phyloP scores from a whole-genome alignment of 2,888 invertebrate genomes.

The Pristionchus japonicus region DNA sequence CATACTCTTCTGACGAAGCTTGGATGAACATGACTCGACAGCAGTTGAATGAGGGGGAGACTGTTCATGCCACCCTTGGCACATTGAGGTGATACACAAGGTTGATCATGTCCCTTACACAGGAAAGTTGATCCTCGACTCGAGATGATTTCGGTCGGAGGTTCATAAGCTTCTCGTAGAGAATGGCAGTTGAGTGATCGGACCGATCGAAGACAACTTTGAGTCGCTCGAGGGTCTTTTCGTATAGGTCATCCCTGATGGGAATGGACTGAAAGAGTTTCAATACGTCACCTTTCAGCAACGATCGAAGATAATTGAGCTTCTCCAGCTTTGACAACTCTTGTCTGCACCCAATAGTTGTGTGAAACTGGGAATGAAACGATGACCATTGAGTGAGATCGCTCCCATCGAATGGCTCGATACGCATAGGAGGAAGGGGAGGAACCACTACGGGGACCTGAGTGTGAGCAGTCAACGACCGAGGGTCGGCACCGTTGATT shows the following conservation, averaged over 20 bases:
- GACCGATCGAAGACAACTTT: background rate
- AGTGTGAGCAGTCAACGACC: too few relatives aligned
- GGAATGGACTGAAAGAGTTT: background rate
- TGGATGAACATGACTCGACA: background rate
- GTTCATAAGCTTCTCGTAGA: background rate
- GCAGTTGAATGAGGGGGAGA: background rate
- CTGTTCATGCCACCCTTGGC: background rate
- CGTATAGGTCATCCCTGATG: background rate
- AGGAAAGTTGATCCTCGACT: background rate
- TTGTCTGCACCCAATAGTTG: background rate
- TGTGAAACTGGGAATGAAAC: too few relatives aligned
- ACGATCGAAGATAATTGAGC: background rate
- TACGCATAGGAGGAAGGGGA: background rate
- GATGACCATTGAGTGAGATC: background rate
- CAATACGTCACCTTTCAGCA: background rate
- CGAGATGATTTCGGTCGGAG: background rate
- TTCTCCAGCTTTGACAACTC: background rate
- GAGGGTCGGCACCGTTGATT: background rate
- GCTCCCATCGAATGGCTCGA: background rate
- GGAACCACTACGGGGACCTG: background rate
- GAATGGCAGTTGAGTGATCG: background rate
- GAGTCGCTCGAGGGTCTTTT: background rate
- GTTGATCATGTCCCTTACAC: constrained; percentile 4
- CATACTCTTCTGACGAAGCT: background rate
- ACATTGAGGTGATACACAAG: background rate